Evolutionary conservation across 2,888 invertebrate species (phyloP).

Genomic region (Troglohyphantes excavatus): DNA sequence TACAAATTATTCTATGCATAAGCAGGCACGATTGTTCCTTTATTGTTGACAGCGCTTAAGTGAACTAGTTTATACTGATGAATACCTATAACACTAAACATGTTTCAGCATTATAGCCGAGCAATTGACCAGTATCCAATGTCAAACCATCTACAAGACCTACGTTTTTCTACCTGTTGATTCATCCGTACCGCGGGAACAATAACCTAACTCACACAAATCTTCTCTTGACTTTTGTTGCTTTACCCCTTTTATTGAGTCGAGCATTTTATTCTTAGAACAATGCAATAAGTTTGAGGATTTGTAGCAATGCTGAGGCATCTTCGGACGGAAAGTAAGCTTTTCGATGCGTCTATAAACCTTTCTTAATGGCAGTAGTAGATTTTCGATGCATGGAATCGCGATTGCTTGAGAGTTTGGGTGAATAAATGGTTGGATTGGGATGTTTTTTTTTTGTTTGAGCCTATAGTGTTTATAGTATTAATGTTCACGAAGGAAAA

Average conservation of each 20-base stretch:
- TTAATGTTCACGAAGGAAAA: too few relatives aligned
- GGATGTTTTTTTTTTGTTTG: too few relatives aligned
- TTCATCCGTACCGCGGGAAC: neutral
- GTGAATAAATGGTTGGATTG: too few relatives aligned
- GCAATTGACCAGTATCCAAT: neutral
- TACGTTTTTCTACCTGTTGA: neutral
- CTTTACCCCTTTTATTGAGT: neutral
- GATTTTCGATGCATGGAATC: too few relatives aligned
- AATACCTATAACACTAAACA: neutral
- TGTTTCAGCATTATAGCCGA: neutral
- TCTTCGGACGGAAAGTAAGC: neutral
- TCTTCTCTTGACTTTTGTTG: neutral
- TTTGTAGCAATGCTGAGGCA: neutral
- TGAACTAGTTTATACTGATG: too few relatives aligned
- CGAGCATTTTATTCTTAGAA: neutral
- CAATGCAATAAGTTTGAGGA: neutral
- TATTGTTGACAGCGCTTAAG: too few relatives aligned
- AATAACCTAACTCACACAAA: neutral
- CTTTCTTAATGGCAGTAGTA: neutral
- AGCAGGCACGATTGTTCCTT: too few relatives aligned
- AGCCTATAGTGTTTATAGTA: too few relatives aligned
- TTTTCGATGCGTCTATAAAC: neutral
- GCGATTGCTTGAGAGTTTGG: too few relatives aligned
- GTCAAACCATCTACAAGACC: neutral
- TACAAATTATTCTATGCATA: too few relatives aligned